These are phyloP conservation scores for Protodeltote pygarga DNA, from an alignment of 2,888 invertebrate species.

Conservation along the genomic window DNA sequence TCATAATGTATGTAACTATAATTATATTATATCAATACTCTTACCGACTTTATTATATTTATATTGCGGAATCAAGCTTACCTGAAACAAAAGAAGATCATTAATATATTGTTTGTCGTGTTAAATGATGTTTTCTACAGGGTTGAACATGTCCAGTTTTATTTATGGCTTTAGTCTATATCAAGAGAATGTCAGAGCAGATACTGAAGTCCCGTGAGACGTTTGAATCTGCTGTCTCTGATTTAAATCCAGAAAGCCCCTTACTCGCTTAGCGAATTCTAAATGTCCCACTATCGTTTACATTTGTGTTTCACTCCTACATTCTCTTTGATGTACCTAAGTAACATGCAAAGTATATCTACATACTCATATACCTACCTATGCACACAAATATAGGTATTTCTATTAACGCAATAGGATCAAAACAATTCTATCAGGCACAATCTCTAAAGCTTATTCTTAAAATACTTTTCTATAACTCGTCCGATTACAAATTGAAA, in stretches of 20 bases:
- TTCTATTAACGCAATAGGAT: no score
- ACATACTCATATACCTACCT: no score
- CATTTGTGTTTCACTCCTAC: slow-evolving; percentile 8
- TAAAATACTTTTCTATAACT: no score
- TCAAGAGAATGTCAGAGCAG: slow-evolving; percentile 20
- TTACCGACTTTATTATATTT: slow-evolving; percentile 19
- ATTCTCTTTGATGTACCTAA: slow-evolving; percentile 28
- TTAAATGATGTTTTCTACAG: no score
- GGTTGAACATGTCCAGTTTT: slow-evolving; percentile 16
- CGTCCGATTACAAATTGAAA: no score
- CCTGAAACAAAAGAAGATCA: slow-evolving; percentile 52
- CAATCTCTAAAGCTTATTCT: no score
- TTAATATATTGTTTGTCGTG: no score
- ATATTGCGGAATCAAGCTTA: slow-evolving; percentile 38
- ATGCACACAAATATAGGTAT: no score
- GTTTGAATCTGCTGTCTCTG: slow-evolving; percentile 29
- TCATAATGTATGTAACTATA: no score
- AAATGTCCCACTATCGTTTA: slow-evolving; percentile 19
- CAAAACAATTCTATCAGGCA: no score
- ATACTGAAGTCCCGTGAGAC: slow-evolving; percentile 34
- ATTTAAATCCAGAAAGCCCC: slow-evolving; percentile 33
- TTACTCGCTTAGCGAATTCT: no score
- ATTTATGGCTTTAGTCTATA: slow-evolving; percentile 10
- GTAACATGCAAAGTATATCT: slow-evolving; percentile 11
- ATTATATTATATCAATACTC: no score